A percentile compares a stretch with the other conserved stretches of the same genome.
Conservation (phyloP, 2,113 vertebrate species). For the Cyphomyrus discorhynchus region DNA sequence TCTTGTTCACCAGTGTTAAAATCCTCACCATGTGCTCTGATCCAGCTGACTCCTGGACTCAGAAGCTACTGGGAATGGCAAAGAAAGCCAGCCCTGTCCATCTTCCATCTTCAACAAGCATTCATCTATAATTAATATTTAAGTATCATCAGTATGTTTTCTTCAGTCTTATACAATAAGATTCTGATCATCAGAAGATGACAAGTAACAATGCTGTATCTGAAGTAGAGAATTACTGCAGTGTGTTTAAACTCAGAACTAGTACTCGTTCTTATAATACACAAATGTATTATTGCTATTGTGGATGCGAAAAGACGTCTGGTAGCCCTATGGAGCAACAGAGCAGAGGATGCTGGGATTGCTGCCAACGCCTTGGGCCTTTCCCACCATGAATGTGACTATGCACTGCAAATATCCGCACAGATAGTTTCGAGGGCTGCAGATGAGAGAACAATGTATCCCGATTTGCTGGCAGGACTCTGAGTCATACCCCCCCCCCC, state of each 20-base stretch:
- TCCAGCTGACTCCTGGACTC: not conserved
- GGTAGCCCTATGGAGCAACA: not conserved
- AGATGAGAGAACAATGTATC: not conserved
- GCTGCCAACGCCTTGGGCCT: not conserved
- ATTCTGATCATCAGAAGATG: too few relatives aligned
- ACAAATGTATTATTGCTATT: not conserved
- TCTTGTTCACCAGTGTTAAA: not conserved
- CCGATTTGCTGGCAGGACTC: not conserved
- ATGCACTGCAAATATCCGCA: not conserved
- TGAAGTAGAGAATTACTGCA: not conserved
- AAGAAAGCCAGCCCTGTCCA: too few relatives aligned
- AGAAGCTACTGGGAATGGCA: too few relatives aligned
- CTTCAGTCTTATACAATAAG: too few relatives aligned
- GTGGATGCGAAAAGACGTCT: not conserved
- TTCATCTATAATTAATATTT: too few relatives aligned
- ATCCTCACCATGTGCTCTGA: not conserved
- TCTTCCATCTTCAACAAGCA: too few relatives aligned
- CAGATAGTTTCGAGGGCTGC: not conserved
- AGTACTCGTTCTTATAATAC: not conserved
- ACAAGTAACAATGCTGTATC: not conserved
- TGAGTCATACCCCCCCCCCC: too few relatives aligned
- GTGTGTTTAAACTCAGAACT: not conserved
- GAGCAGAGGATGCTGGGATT: not conserved
- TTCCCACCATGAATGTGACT: not conserved
- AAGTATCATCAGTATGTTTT: too few relatives aligned